phyloP scores from a whole-genome alignment of 2,113 vertebrate species.

The Alligator sinensis region DNA sequence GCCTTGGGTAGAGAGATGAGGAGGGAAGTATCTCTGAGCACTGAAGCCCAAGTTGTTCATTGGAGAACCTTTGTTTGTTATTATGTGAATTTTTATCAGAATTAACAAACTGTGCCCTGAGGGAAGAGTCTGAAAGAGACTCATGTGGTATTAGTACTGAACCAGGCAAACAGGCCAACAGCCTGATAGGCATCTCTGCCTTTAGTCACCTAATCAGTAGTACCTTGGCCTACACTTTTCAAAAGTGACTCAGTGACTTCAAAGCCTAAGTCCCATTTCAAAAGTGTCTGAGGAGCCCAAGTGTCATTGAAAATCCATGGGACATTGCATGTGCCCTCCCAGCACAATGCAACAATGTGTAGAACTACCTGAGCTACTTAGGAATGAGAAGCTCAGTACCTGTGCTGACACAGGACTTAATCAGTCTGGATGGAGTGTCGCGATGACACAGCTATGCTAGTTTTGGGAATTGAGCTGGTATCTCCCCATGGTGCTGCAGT shows the following conservation, averaged over 20 bases:
- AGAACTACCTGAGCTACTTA: too few species aligned
- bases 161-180: conserved; percentile 54
- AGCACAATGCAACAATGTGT: too few species aligned
- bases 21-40: not conserved
- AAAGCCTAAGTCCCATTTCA: not conserved
- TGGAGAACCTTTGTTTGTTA: not conserved
- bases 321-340: not conserved
- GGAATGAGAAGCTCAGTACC: too few species aligned
- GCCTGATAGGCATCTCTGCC: conserved; percentile 50
- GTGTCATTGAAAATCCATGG: rapidly evolving
- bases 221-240: conserved; percentile 41
- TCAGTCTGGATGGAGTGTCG: too few species aligned
- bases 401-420: too few species aligned
- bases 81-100: rapidly evolving
- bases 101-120: conserved; percentile 47
- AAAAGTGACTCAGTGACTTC: conserved; percentile 22
- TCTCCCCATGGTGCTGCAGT: too few species aligned
- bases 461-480: too few species aligned
- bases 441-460: too few species aligned
- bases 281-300: not conserved
- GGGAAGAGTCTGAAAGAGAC: conserved; percentile 49
- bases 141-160: conserved; percentile 42
- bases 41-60: conserved; percentile 21
- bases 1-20: not conserved
- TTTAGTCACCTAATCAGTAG: conserved; percentile 61